Base-by-base conservation (phyloP, 2,113 vertebrate species). In the Mesoclemmys tuberculata region DNA sequence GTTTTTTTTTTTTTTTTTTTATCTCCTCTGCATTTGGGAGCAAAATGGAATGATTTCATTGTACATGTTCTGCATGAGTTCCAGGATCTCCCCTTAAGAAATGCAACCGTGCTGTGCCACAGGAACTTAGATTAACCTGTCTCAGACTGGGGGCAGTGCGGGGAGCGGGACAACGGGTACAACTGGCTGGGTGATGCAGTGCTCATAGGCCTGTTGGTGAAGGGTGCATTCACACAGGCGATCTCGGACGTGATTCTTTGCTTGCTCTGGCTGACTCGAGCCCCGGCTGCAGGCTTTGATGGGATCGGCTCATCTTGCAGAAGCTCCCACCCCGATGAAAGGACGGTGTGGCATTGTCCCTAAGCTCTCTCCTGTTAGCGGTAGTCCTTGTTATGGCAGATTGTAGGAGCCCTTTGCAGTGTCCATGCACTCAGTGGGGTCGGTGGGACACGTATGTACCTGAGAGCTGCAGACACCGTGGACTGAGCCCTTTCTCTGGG, bases 1-100 rank as follows among this genome's bases (percentile, higher is more conserved):
- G 38, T 31, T 38, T 8, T 21, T 80, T 56, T 41, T 44, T 14
- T 13, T 14, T 38, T 8, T 21, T 80, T 56, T 41, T 44, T 14
- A 6, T 14, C 55, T 44, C 24, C 13, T 5, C 35, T 10, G 52
- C 51, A 77, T 41, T 61, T 51, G 14, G 38, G 80, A 82, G 64
- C 87, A 82, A 56, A 89, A 89, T 82, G 79, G 38, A 71, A 81
- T 81, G 51, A 82, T 82, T 89, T 82, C 82, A 82, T 89, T 89
- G 68, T 41, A 24, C 80, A 7, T 77, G 80, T 89, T 89, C 80
- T 52, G 41, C 80, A 83, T 58, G 88, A 83, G 68, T 77, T 83
- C 44, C 80, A 77, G 54, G 81, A 90, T 51, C 81, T 78, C 88
- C 56, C 83, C 88, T 77, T 83, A 52, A 12, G 52, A 83, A 78